A percentile compares a stretch with the other conserved stretches of the same genome.
These are phyloP conservation scores for Anarsia innoxiella DNA, from an alignment of 2,888 invertebrate species.

Conservation along the genomic window DNA sequence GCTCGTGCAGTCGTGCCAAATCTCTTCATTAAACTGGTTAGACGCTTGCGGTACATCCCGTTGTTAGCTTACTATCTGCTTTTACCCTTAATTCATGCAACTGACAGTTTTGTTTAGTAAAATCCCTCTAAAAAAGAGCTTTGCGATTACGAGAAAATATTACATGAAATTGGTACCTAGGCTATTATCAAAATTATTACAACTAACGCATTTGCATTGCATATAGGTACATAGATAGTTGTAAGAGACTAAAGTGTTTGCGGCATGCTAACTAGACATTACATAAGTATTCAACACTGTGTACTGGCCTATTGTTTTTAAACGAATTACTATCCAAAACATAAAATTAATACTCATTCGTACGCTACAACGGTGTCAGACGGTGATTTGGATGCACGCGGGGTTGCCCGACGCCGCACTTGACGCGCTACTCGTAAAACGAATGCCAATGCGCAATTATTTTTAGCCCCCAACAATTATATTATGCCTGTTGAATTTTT, in stretches of 20 bases:
- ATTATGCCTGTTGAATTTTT: constrained; percentile 44
- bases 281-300: constrained; percentile 30
- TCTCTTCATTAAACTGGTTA: constrained; percentile 68
- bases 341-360: constrained; percentile 56
- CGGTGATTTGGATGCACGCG: constrained; percentile 60
- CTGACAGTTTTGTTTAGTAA: no score
- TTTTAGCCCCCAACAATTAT: constrained; percentile 56
- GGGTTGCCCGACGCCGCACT: constrained; percentile 36
- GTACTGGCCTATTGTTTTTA: constrained; percentile 36
- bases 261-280: constrained; percentile 11
- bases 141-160: no score
- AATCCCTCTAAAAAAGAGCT: no score
- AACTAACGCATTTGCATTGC: no score
- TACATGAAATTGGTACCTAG: no score
- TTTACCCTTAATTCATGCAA: no score
- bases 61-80: constrained; percentile 33
- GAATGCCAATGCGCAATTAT: constrained; percentile 63
- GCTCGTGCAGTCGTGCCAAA: constrained; percentile 65
- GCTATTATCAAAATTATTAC: no score
- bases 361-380: constrained; percentile 46
- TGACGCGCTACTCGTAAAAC: constrained; percentile 34
- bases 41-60: constrained; percentile 51
- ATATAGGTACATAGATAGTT: background rate
- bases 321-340: constrained; percentile 44
- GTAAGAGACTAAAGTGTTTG: background rate